phyloP scores from a whole-genome alignment of 2,888 invertebrate genomes.

The Idaea aversata region DNA sequence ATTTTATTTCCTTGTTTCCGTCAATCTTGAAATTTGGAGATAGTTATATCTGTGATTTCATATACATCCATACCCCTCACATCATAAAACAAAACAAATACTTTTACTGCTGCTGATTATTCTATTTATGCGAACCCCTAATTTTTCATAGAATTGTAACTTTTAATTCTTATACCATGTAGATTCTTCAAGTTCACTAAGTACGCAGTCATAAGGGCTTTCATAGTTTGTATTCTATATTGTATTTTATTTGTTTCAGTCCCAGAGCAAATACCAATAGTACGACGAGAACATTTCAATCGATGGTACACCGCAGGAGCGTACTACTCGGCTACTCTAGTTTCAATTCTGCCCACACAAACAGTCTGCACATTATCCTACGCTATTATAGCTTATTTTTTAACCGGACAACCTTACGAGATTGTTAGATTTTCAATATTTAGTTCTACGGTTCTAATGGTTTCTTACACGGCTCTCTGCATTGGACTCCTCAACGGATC shows the following conservation, averaged over 20 bases:
- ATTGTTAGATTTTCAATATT: slow-evolving; percentile 85
- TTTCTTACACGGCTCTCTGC: slow-evolving; percentile 92
- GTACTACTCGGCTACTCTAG: slow-evolving; percentile 88
- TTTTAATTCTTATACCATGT: too few species aligned
- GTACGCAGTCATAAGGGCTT: not conserved
- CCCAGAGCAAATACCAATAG: slow-evolving; percentile 90
- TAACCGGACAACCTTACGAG: slow-evolving; percentile 94
- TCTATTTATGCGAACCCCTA: too few species aligned
- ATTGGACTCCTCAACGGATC: slow-evolving; percentile 93
- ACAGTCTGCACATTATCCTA: slow-evolving; percentile 87
- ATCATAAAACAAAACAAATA: too few species aligned
- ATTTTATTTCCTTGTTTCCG: too few species aligned
- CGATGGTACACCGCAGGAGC: slow-evolving; percentile 93
- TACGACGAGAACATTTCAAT: slow-evolving; percentile 91
- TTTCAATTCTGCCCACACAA: slow-evolving; percentile 92
- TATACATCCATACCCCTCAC: too few species aligned
- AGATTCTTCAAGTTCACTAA: too few species aligned
- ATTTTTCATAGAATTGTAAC: too few species aligned
- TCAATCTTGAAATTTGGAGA: too few species aligned
- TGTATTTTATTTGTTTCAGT: slow-evolving; percentile 74
- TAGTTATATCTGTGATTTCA: too few species aligned
- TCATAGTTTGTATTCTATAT: not conserved
- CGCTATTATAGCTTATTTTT: slow-evolving; percentile 88
- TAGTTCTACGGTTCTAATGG: slow-evolving; percentile 85
- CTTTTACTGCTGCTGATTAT: too few species aligned